These are phyloP conservation scores for Campoletis sonorensis DNA, from an alignment of 1,140 invertebrate species.

Conservation along the genomic window DNA sequence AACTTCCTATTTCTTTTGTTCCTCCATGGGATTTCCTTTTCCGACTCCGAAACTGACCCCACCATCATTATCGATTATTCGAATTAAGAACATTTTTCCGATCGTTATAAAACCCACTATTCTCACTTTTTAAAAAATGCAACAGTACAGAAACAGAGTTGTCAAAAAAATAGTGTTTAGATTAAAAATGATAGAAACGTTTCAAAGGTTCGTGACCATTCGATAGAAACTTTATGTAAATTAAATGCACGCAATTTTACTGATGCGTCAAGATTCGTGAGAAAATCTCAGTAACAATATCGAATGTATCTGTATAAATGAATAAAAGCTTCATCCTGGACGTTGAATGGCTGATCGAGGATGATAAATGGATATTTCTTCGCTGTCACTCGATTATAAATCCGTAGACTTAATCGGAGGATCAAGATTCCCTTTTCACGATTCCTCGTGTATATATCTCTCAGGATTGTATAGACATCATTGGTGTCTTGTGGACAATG, in stretches of 20 bases:
- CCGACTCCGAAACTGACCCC: not conserved
- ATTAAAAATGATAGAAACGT: too few species aligned
- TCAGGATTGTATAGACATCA: not conserved
- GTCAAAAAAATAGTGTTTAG: too few species aligned
- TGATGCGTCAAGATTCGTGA: not conserved
- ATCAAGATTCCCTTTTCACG: conserved; percentile 5
- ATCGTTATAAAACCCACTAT: not conserved
- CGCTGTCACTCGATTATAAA: conserved; percentile 37
- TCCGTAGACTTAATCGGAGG: conserved; percentile 23
- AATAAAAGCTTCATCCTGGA: conserved; percentile 5
- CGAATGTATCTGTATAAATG: not conserved
- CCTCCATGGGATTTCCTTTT: not conserved
- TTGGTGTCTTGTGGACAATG: not conserved
- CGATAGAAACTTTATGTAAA: not conserved
- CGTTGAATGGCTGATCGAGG: conserved; percentile 27
- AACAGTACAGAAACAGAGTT: too few species aligned
- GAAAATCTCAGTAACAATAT: conserved; percentile 5
- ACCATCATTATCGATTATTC: not conserved
- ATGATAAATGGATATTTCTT: conserved; percentile 36
- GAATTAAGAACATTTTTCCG: not conserved
- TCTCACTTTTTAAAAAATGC: not conserved
- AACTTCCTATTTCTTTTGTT: not conserved
- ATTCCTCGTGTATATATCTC: not conserved
- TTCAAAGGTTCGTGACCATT: not conserved
- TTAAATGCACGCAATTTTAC: not conserved